Base-by-base conservation (phyloP, 2,888 invertebrate genomes). In the Apoda limacodes region DNA sequence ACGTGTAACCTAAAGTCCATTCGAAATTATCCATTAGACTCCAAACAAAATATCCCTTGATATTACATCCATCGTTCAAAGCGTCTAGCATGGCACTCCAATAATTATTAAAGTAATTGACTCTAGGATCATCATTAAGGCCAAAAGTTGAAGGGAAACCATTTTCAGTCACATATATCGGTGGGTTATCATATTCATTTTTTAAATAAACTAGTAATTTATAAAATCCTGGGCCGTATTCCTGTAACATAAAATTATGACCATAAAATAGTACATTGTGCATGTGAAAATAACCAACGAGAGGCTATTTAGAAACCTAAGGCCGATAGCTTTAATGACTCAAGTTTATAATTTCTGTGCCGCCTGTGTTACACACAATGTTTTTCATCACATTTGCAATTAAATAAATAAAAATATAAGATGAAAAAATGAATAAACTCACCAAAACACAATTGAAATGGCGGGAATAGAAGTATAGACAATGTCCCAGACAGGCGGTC, bases 1-100 rank as follows among this genome's bases (percentile, higher is more conserved):
- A 76, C 65, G 52, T 55, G 47, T 80, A 85, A 13, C 84, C 84
- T 22, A 44, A 40, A 1, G 52, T 43, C 84, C 85, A 86, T 54
- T 85, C 84, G 41, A 85, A 83, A 45, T 82, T 84, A 42, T 86
- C 86, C 57, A 85, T 63, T 1, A 86, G 55, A 15, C 78, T 81
- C 83, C 85, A 85, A 13, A 69, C 69, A 1, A 75, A 71, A 50
- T 83, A 85, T 0, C 78, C 83, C 29, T 45, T 45, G 2, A 75
- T 55, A 32, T 74, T 60, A 19, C 63, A 65, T 0, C 60, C 60
- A 20, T 69, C 65, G 27, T 58, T 47, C 3, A 69, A 48, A 1
- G 74, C 71, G 10, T 61, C 47, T 5, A 68, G 28, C 27, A 70
- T 28, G 28, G 67, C 60, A 13, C 50, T 43, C 10, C 78, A 39